phyloP scores from a whole-genome alignment of 2,888 invertebrate genomes.

The Heteromyza rotundicornis region DNA sequence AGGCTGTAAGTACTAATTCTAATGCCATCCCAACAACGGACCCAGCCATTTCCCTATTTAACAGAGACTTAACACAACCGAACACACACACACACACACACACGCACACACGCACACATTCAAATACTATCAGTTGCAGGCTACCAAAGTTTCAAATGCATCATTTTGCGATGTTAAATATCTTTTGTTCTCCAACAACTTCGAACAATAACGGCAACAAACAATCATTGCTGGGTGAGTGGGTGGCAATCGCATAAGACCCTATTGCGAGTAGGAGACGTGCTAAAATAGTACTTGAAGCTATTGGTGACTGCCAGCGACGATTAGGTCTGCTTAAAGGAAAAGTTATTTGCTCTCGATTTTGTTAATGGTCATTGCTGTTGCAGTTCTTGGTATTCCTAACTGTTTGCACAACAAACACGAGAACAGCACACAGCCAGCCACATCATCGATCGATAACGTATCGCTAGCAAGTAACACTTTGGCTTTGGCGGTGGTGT shows the following conservation, averaged over 20 bases:
- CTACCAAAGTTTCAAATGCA: conserved; percentile 9
- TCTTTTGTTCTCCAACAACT: conserved; percentile 5
- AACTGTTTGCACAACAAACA: too few species aligned
- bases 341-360: conserved; percentile 19
- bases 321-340: conserved; percentile 13
- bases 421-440: too few species aligned
- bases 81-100: too few species aligned
- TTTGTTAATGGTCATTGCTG: conserved; percentile 5
- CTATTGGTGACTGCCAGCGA: neutral
- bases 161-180: conserved; percentile 5
- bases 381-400: neutral
- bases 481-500: neutral
- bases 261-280: too few species aligned
- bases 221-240: conserved; percentile 7
- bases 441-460: neutral
- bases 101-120: neutral
- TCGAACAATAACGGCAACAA: neutral
- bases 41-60: too few species aligned
- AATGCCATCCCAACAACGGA: too few species aligned
- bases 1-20: too few species aligned
- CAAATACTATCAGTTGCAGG: conserved; percentile 9
- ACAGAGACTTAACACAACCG: neutral
- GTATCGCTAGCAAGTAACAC: neutral
- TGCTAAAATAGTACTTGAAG: neutral
- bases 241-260: conserved; percentile 21